Evolutionary conservation across 2,888 invertebrate genomes (phyloP), one percentile per base, ranked within the genome.

Genomic region (Aricia artaxerxes): DNA sequence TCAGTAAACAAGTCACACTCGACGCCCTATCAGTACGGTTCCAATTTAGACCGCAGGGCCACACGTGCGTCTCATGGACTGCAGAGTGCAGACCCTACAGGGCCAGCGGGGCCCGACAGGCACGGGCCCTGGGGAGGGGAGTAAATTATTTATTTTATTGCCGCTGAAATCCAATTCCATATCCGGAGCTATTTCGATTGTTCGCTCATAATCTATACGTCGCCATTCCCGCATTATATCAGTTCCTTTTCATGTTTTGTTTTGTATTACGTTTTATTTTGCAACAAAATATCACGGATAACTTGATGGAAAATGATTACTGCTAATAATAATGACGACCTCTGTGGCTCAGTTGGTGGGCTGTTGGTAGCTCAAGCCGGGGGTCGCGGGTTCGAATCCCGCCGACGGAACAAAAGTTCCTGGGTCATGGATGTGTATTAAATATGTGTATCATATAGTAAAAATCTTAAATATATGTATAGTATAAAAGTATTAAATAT

Each of bases 81-180:
- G 35, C 11, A 61, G 82, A 86, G 35, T 69, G 35, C 11, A 61
- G 64, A 31, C 11, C 35, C 35, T 31, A 4, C 9, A 31, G 5
- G 69, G 69, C 13, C 69, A 31, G 64, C 35, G 0, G 35, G 69
- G 16, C 31, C 64, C 35, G 35, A 38, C 69, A 69, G 69, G 69
- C 11, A 4, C 82, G 82, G 81, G 80, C 83, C 84, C 82, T 78
- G 64, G 80, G 82, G 81, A 81, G 78, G 80, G 80, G 82, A 82
- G 82, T 84, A 85, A 85, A 86, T 87, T 86, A 85, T 84, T 84
- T 85, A 86, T 86, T 87, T 87, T 87, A 87, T 84, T 86, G 84
- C 86, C 83, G 82, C 82, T 81, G 82, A 82, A 82, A 84, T 83
- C 85, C 85, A 84, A 85, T 86, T 86, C 86, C 86, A 86, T 86